Conservation (phyloP, 2,888 invertebrate genomes). For the Meliscaeva auricollis region DNA sequence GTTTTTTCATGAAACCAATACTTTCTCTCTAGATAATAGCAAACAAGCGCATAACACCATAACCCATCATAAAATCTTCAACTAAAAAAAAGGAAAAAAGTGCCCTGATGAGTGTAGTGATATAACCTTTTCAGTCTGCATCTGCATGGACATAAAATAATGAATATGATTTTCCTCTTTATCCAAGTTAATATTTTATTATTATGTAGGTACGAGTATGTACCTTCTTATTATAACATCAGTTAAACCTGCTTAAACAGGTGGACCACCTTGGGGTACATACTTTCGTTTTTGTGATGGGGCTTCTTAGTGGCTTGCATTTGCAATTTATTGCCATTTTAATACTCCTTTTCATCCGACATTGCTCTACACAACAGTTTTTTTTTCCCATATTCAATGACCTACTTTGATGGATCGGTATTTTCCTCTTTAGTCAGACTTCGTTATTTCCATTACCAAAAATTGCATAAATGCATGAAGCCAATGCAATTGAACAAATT, state of each 20-base stretch:
- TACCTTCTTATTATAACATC: background rate
- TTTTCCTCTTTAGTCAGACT: slow-evolving; percentile 14
- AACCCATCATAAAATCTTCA: too few species aligned
- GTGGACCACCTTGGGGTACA: slow-evolving; percentile 17
- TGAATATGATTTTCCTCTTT: too few species aligned
- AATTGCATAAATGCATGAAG: slow-evolving; percentile 48
- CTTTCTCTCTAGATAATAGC: too few species aligned
- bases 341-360: background rate
- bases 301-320: slow-evolving; percentile 16
- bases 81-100: too few species aligned
- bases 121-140: too few species aligned
- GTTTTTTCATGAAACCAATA: too few species aligned
- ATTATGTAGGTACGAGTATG: too few species aligned
- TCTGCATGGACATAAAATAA: too few species aligned
- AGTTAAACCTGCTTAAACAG: background rate
- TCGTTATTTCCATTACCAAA: slow-evolving; percentile 17
- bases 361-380: slow-evolving; percentile 10
- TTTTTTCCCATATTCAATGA: slow-evolving; percentile 29
- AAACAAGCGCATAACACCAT: too few species aligned
- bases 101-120: too few species aligned
- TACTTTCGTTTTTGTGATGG: slow-evolving; percentile 36
- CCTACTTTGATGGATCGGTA: slow-evolving; percentile 32
- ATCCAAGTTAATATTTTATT: too few species aligned
- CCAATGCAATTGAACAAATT: too few species aligned
- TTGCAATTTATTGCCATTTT: background rate